A percentile compares a stretch with the other conserved stretches of the same genome.
Conservation (phyloP, 2,888 invertebrate genomes). For the Rhingia rostrata region DNA sequence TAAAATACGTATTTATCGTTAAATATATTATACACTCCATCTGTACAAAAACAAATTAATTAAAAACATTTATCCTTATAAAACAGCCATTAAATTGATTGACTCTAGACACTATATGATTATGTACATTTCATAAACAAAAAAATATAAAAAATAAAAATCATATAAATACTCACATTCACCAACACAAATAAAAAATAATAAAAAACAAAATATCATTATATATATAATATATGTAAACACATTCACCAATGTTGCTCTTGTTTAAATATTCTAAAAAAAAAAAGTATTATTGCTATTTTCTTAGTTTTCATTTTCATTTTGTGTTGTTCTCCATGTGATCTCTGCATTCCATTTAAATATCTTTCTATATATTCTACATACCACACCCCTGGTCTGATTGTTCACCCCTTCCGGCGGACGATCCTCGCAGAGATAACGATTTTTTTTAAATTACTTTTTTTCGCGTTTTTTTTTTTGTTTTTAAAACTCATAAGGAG, state of each 20-base stretch:
- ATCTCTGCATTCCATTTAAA: constrained; percentile 71
- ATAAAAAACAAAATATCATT: not conserved
- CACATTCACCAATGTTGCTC: constrained; percentile 54
- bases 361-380: constrained; percentile 40
- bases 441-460: constrained; percentile 11
- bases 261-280: constrained; percentile 27
- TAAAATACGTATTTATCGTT: too few relatives aligned
- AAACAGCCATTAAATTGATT: too few relatives aligned
- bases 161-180: constrained; percentile 32
- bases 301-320: not conserved
- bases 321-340: constrained; percentile 57
- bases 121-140: not conserved
- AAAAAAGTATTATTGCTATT: not conserved
- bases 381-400: constrained; percentile 77
- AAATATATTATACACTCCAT: too few relatives aligned
- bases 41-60: too few relatives aligned
- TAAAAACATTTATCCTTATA: too few relatives aligned
- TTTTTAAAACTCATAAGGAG: constrained; percentile 61
- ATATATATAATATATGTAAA: too few relatives aligned
- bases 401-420: constrained; percentile 75
- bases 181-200: constrained; percentile 14
- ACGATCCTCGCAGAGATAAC: constrained; percentile 72
- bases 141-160: not conserved
- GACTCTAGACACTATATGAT: constrained; percentile 5
- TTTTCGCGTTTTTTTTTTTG: constrained; percentile 54